phyloP scores from a whole-genome alignment of 2,888 invertebrate species.

The Diarsia rubi region DNA sequence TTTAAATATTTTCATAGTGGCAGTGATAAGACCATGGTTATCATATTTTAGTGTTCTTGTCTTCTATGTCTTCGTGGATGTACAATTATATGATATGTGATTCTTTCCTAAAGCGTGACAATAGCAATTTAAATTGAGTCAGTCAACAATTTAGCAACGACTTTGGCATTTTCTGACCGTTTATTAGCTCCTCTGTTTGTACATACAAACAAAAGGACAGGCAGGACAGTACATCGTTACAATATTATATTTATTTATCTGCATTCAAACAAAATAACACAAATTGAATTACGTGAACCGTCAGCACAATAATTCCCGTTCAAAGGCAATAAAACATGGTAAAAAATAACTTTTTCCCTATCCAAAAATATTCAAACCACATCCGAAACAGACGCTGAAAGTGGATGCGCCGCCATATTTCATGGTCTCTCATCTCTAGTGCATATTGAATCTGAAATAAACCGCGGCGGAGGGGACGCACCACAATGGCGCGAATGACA shows the following conservation, averaged over 20 bases:
- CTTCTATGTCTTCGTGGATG: neutral
- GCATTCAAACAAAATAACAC: neutral
- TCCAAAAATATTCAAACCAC: conserved; percentile 54
- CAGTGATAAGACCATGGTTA: neutral
- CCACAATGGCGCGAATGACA: conserved; percentile 86
- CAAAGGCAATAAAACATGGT: neutral
- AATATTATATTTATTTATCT: no score
- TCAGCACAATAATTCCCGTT: conserved; percentile 4
- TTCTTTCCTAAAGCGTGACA: no score
- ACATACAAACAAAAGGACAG: no score
- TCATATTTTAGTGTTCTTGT: neutral
- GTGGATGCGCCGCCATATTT: conserved; percentile 82
- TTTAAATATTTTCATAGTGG: neutral
- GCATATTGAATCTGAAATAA: conserved; percentile 90
- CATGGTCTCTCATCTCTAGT: conserved; percentile 82
- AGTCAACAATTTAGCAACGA: no score
- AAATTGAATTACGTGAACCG: conserved; percentile 5
- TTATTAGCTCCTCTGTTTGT: no score
- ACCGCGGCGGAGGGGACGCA: conserved; percentile 82
- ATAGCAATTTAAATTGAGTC: no score
- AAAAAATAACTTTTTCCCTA: conserved; percentile 15
- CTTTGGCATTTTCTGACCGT: no score
- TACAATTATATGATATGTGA: no score
- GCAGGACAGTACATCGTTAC: no score
- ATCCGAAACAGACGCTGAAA: conserved; percentile 67